phyloP scores from a whole-genome alignment of 2,888 invertebrate species.

The Ennomos fuscantarius region DNA sequence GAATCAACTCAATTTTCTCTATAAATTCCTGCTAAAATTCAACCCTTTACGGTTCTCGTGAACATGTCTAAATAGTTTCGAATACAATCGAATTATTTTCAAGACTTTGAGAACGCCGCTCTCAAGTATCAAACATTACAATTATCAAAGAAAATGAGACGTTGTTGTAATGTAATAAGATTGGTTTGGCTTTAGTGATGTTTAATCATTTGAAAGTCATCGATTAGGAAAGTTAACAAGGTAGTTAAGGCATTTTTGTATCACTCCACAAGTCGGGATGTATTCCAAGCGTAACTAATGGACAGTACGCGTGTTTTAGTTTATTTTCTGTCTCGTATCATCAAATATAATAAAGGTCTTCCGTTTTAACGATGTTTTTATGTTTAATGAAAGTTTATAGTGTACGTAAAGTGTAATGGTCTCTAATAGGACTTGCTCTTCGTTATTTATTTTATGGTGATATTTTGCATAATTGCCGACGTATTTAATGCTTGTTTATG shows the following conservation, averaged over 20 bases:
- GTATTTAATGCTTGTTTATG: slow-evolving; percentile 13
- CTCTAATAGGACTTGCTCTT: slow-evolving; percentile 26
- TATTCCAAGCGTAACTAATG: slow-evolving; percentile 51
- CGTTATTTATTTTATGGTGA: slow-evolving; percentile 21
- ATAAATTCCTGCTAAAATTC: slow-evolving; percentile 36
- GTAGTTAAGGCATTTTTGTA: slow-evolving; percentile 48
- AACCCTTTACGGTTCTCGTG: slow-evolving; percentile 21
- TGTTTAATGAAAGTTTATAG: slow-evolving; percentile 41
- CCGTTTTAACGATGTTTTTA: slow-evolving; percentile 41
- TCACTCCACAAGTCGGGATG: slow-evolving; percentile 45
- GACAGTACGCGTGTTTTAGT: slow-evolving; percentile 32
- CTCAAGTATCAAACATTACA: slow-evolving; percentile 12
- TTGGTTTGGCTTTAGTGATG: slow-evolving; percentile 12
- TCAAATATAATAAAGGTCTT: slow-evolving; percentile 40
- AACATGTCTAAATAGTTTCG: slow-evolving; percentile 25
- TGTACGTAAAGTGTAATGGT: slow-evolving; percentile 31
- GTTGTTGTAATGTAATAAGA: slow-evolving; percentile 30
- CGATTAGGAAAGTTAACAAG: slow-evolving; percentile 55
- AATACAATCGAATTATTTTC: slow-evolving; percentile 33
- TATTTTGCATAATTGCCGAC: slow-evolving; percentile 32
- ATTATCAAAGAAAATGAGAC: slow-evolving; percentile 23
- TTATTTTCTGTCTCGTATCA: slow-evolving; percentile 40
- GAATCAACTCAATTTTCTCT: slow-evolving; percentile 14
- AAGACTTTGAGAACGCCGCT: slow-evolving; percentile 38
- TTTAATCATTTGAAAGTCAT: slow-evolving; percentile 43